These are phyloP conservation scores for Lithodes maja DNA, from an alignment of 2,888 invertebrate genomes.

Conservation along the genomic window DNA sequence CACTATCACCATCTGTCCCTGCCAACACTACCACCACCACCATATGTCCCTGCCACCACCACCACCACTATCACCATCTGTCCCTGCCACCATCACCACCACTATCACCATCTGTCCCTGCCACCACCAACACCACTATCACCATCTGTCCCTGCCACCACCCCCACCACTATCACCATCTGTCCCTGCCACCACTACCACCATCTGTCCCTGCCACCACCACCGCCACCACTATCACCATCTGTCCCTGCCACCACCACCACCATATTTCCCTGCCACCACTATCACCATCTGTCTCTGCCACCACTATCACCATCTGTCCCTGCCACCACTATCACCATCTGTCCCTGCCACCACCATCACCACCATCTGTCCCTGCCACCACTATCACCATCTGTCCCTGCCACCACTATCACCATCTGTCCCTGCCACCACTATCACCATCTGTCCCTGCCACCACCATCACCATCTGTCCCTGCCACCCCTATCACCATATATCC, in stretches of 20 bases:
- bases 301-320: neutral
- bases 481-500: neutral
- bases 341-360: too few species aligned
- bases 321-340: neutral
- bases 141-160: neutral
- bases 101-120: neutral
- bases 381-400: neutral
- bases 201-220: neutral
- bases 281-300: neutral
- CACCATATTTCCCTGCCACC: neutral
- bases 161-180: neutral
- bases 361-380: neutral
- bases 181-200: neutral
- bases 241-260: neutral
- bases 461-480: neutral
- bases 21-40: neutral
- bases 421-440: neutral
- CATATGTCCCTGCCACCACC: neutral
- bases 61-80: neutral
- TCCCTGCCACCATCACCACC: neutral
- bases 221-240: neutral
- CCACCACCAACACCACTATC: slow-evolving; percentile 2
- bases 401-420: neutral
- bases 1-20: neutral
- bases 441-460: neutral